phyloP scores from a whole-genome alignment of 2,113 vertebrate genomes.

The Oncorhynchus gorbuscha region DNA sequence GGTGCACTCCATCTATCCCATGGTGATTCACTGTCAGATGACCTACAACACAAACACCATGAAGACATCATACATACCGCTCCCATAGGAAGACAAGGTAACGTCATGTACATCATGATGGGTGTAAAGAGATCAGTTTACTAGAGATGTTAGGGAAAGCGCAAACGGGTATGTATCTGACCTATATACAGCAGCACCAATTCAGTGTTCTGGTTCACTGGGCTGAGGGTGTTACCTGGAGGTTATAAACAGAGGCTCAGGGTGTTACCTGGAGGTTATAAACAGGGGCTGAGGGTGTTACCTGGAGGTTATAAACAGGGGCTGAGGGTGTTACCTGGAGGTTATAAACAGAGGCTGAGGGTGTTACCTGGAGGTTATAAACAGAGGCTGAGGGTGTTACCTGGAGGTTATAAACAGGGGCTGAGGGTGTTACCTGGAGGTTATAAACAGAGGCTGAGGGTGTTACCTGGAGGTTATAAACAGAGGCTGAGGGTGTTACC shows the following conservation, averaged over 20 bases:
- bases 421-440: constrained; percentile 2
- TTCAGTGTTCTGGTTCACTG: constrained; percentile 52
- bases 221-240: constrained; percentile 39
- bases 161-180: constrained; percentile 52
- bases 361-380: not conserved
- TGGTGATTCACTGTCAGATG: constrained; percentile 59
- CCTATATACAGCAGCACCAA: constrained; percentile 54
- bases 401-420: too few species aligned
- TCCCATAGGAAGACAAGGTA: not conserved
- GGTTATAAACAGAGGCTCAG: too few species aligned
- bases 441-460: not conserved
- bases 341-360: constrained; percentile 33
- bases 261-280: too few species aligned
- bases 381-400: too few species aligned
- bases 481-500: too few species aligned
- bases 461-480: not conserved
- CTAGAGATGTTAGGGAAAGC: constrained; percentile 20
- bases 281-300: too few species aligned
- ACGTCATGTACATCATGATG: not conserved
- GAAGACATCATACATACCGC: not conserved
- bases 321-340: too few species aligned
- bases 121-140: constrained; percentile 11
- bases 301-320: too few species aligned
- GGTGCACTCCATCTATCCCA: constrained; percentile 72
- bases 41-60: constrained; percentile 46